These are phyloP conservation scores for Microplitis deprimator DNA, from an alignment of 2,888 invertebrate species.

Conservation along the genomic window DNA sequence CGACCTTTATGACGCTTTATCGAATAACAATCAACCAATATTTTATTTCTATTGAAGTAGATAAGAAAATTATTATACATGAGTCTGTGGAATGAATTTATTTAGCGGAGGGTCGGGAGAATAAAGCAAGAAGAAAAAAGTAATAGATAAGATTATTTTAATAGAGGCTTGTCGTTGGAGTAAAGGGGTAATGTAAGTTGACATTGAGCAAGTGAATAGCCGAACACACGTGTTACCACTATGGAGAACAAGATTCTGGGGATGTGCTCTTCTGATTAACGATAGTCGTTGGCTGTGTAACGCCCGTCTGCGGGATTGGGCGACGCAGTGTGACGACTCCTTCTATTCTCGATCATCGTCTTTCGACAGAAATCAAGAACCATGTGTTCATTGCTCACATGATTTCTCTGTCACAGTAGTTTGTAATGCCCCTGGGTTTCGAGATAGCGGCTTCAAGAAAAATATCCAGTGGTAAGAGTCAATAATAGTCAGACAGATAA, in stretches of 20 bases:
- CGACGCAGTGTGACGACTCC: conserved; percentile 47
- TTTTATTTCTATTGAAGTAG: not conserved
- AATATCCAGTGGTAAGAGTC: not conserved
- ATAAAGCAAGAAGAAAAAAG: not conserved
- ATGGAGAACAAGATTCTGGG: conserved; percentile 32
- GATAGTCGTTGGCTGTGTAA: conserved; percentile 55
- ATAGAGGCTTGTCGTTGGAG: not conserved
- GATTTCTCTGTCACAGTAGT: conserved; percentile 5
- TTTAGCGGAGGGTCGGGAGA: not conserved
- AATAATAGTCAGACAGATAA: conserved; percentile 1
- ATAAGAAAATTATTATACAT: not conserved
- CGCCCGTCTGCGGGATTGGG: conserved; percentile 50
- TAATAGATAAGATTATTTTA: not conserved
- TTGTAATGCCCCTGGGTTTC: not conserved
- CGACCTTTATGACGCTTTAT: not conserved
- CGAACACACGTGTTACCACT: conserved; percentile 26
- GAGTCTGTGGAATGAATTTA: not conserved
- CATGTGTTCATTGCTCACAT: conserved; percentile 10
- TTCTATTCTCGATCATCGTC: conserved; percentile 51
- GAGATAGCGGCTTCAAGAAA: not conserved
- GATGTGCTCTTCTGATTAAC: conserved; percentile 58
- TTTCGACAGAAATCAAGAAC: conserved; percentile 38
- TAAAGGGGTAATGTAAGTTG: conserved; percentile 3
- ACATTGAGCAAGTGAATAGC: conserved; percentile 27
- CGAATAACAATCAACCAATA: not conserved